These are phyloP conservation scores for Umimayanthus chanpuru DNA, from an alignment of 92 coral and sea anemone species.

Conservation along the genomic window DNA sequence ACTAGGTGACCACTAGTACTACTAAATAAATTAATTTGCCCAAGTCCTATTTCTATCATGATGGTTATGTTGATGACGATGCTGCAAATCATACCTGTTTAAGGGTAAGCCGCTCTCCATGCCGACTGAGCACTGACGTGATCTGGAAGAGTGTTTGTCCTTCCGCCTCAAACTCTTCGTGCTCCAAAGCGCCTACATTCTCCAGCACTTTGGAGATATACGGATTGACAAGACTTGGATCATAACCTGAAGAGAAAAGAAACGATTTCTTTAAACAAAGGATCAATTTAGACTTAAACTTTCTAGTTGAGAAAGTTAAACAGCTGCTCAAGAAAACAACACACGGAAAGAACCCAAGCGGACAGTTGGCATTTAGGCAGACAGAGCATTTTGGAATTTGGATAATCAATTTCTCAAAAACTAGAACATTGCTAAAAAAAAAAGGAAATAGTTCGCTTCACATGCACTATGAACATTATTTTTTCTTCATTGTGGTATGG, in stretches of 20 bases:
- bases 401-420: no score
- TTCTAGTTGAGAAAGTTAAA: no score
- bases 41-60: neutral
- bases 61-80: neutral
- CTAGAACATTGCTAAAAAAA: no score
- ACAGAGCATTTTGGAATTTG: no score
- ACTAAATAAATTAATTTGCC: no score
- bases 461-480: no score
- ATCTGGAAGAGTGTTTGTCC: constrained; percentile 79
- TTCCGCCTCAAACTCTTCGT: constrained; percentile 73
- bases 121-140: constrained; percentile 78
- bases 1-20: neutral
- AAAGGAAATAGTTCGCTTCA: no score
- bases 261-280: neutral
- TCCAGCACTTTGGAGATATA: constrained; percentile 90
- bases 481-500: no score
- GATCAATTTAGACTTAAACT: no score
- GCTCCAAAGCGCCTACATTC: constrained; percentile 83
- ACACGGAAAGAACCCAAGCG: no score
- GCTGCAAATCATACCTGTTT: constrained; percentile 66
- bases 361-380: no score
- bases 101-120: constrained; percentile 78
- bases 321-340: no score
- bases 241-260: constrained; percentile 68
- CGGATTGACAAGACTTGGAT: constrained; percentile 96